Evolutionary conservation across 1,140 invertebrate species (phyloP).

Genomic region (Macrotrachela quadricornifera): DNA sequence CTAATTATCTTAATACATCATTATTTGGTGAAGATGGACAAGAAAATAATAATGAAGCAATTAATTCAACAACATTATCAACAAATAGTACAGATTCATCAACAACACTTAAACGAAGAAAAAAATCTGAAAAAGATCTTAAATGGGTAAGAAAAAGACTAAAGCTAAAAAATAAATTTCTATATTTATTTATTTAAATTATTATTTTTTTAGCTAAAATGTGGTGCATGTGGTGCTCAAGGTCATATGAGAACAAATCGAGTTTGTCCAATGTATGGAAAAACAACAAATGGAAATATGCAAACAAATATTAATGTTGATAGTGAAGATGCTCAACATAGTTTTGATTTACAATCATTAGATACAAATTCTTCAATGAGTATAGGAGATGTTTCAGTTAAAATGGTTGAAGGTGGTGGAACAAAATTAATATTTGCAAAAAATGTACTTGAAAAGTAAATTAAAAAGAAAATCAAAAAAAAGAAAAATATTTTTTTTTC

Average conservation of each 20-base stretch:
- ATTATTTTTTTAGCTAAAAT: conserved; percentile 41
- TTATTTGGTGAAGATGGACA: no score
- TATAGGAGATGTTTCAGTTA: conserved; percentile 11
- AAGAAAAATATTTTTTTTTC: no score
- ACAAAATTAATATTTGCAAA: conserved; percentile 10
- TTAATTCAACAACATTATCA: not conserved
- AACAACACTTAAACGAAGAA: no score
- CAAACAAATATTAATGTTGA: conserved; percentile 3
- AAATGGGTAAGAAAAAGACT: no score
- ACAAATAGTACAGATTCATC: not conserved
- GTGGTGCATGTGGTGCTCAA: conserved; percentile 77
- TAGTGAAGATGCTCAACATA: conserved; percentile 9
- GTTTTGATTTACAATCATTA: not conserved
- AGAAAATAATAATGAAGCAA: no score
- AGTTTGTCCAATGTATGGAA: conserved; percentile 47
- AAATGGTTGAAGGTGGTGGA: not conserved
- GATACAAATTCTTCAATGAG: conserved; percentile 12
- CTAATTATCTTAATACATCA: no score
- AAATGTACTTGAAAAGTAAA: conserved; percentile 17
- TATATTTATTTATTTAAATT: no score
- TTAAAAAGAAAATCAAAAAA: no score
- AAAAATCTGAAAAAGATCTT: no score
- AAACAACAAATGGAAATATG: not conserved
- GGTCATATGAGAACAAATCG: conserved; percentile 78
- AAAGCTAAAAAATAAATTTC: no score